Evolutionary conservation across 2,797 vertebrate species (phyloP).

Genomic region (Anabacerthia variegaticeps): DNA sequence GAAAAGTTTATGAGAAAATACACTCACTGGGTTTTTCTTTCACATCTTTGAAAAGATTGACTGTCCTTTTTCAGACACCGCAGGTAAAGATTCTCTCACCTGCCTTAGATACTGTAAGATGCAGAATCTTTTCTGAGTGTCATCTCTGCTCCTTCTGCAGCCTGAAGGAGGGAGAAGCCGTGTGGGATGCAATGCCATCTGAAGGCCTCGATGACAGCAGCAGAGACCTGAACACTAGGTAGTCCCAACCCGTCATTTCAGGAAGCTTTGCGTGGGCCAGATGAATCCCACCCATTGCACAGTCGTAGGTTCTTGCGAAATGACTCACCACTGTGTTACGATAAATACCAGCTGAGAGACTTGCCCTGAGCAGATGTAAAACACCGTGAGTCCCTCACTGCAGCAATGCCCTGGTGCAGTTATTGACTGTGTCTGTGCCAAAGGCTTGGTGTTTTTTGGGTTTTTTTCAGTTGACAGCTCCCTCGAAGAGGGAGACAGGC

Average conservation of each 20-base stretch:
- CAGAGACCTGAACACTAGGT: neutral
- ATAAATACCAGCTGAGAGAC: neutral
- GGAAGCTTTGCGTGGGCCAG: neutral
- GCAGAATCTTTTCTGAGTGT: neutral
- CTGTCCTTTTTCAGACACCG: neutral
- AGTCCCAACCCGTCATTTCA: neutral
- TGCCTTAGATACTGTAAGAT: neutral
- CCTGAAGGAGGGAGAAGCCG: neutral
- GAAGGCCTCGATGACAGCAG: neutral
- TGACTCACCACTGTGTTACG: neutral
- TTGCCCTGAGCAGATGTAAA: neutral
- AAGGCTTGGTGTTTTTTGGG: neutral
- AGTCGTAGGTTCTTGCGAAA: neutral
- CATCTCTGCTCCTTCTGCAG: neutral
- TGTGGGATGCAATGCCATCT: neutral
- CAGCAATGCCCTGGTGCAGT: neutral
- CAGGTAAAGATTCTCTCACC: neutral
- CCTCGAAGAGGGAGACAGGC: neutral
- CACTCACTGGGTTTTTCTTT: neutral
- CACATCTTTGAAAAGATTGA: neutral
- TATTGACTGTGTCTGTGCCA: neutral
- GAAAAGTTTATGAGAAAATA: neutral
- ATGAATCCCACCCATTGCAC: neutral
- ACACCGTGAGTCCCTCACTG: neutral
- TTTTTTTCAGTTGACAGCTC: constrained; percentile 18